Evolutionary conservation across 2,113 vertebrate species (phyloP).

Genomic region (Sceloporus undulatus): DNA sequence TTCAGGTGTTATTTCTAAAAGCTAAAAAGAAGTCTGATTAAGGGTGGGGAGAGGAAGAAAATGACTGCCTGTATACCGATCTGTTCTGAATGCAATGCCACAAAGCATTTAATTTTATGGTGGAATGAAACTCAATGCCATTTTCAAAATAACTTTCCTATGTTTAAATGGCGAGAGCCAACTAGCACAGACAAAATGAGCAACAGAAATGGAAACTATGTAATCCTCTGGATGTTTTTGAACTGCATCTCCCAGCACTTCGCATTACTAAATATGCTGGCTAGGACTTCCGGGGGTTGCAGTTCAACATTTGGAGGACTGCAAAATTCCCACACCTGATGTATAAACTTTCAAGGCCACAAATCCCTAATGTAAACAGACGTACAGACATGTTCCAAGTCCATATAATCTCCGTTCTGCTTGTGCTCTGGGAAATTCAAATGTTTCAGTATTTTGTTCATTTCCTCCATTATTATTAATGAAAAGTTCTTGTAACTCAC

Average conservation of each 20-base stretch:
- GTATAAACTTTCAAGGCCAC: neutral
- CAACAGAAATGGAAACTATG: no score
- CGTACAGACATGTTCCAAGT: neutral
- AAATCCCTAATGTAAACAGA: neutral
- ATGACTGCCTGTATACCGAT: neutral
- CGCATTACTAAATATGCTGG: no score
- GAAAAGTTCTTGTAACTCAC: no score
- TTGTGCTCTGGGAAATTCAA: neutral
- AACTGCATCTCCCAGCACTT: no score
- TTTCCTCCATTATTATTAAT: no score
- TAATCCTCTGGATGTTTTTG: no score
- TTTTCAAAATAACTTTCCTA: neutral
- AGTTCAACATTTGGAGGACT: no score
- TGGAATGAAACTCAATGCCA: neutral
- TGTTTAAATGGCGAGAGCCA: no score
- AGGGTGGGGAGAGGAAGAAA: neutral
- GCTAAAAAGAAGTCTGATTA: neutral
- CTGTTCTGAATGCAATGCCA: neutral
- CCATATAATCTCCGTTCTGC: neutral
- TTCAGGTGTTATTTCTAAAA: neutral
- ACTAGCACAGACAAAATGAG: neutral
- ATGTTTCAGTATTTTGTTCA: neutral
- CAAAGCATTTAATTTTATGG: neutral
- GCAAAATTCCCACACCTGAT: no score
- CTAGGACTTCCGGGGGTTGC: no score